phyloP scores from a whole-genome alignment of 2,797 vertebrate species.

The Chromobotia macracanthus region DNA sequence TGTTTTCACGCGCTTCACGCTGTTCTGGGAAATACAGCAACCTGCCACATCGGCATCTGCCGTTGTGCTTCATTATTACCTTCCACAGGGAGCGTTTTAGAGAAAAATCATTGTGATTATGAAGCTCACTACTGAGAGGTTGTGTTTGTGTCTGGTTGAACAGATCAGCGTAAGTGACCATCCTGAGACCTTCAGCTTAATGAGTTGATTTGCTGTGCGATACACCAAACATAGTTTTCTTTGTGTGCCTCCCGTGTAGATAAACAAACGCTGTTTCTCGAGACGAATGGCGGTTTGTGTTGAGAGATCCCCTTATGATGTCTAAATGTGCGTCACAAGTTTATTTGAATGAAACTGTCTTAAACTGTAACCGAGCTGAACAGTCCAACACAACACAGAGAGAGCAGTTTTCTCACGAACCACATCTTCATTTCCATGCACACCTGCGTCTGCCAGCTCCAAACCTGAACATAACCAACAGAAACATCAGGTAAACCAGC shows the following conservation, averaged over 20 bases:
- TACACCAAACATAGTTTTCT: slow-evolving; percentile 16
- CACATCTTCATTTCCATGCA: neutral
- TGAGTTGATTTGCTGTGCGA: slow-evolving; percentile 36
- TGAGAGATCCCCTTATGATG: neutral
- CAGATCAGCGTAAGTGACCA: slow-evolving; percentile 38
- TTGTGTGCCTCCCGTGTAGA: neutral
- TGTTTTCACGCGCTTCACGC: neutral
- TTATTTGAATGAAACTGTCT: neutral
- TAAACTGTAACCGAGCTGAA: neutral
- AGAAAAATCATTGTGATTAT: slow-evolving; percentile 55
- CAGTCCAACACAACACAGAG: neutral
- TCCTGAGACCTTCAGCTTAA: slow-evolving; percentile 45
- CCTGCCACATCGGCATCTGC: too few species aligned
- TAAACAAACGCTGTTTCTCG: neutral
- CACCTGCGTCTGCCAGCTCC: neutral
- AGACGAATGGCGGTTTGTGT: neutral
- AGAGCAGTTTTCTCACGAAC: too few species aligned
- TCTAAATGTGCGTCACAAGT: slow-evolving; percentile 13
- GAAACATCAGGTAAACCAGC: neutral
- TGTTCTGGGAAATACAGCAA: too few species aligned
- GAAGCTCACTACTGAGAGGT: slow-evolving; percentile 47
- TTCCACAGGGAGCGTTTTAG: slow-evolving; percentile 46
- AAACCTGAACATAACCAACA: neutral
- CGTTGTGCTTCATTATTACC: slow-evolving; percentile 47
- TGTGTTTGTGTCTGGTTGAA: slow-evolving; percentile 45